Conservation (phyloP, 2,797 vertebrate species). For the Nothura maculosa region DNA sequence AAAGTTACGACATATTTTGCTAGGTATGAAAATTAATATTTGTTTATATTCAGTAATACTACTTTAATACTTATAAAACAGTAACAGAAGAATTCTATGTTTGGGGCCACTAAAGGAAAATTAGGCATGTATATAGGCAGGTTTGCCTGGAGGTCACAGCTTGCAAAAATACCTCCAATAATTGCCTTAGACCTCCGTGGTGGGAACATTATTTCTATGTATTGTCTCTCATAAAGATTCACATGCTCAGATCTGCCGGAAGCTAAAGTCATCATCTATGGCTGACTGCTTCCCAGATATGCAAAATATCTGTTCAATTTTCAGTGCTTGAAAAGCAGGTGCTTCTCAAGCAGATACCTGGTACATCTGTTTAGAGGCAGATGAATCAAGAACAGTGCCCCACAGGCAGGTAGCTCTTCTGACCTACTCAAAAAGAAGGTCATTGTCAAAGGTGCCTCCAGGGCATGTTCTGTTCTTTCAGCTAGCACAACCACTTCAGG, state of each 20-base stretch:
- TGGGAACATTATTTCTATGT: background rate
- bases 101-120: background rate
- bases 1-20: background rate
- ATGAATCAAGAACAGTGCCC: conserved; percentile 67
- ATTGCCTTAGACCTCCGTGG: conserved; percentile 16
- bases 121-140: background rate
- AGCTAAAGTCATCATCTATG: conserved; percentile 4
- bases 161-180: background rate
- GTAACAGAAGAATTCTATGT: rapidly evolving
- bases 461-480: conserved; percentile 49
- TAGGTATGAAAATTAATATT: background rate
- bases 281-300: background rate
- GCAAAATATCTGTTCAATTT: conserved; percentile 14
- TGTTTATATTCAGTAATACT: background rate
- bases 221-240: background rate
- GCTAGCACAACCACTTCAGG: background rate
- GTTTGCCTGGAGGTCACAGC: background rate
- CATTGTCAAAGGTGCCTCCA: conserved; percentile 58
- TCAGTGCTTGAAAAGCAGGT: conserved; percentile 14
- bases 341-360: conserved; percentile 7
- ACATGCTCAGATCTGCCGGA: conserved; percentile 6
- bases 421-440: conserved; percentile 71
- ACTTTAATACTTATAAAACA: background rate
- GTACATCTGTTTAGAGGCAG: conserved; percentile 63
- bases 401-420: conserved; percentile 49